Evolutionary conservation across 1,140 invertebrate species (phyloP), one percentile per base, ranked within the genome.

Genomic region (Hyposmocoma kahamanoa): DNA sequence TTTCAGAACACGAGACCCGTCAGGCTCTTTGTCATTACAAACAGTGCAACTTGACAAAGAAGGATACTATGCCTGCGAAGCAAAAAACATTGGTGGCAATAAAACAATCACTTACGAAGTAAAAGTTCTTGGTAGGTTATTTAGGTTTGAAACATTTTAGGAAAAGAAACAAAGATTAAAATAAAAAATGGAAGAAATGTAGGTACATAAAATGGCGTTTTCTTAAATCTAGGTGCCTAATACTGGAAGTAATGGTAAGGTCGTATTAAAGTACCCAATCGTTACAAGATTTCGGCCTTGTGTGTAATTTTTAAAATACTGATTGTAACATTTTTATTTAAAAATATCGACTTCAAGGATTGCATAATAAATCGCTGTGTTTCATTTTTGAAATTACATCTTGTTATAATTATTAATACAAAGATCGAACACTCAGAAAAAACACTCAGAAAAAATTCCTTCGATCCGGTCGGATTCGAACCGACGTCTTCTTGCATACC

Each of bases 41-140:
- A 24, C 47, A 11, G 11, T 63, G 13, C 56, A 65, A 44, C 11
- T 54, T 17, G 20, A 58, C 2, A 42, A 69, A 11, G 44, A 42
- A 13, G 74, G 74, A 3, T 59, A 56, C 20, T 78, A 78, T 28
- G 51, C 43, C 1, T 78, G 74, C 32, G 22, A 42, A 3, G 74
- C 74, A 1, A 52, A 36, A 1, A 78, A 73, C 26, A 13, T 30
- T 3, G 49, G 32, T 34, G 44, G 42, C 8, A 45, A 47, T 15
- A 32, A 19, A 2, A 62, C 52, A 26, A 47, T 79, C 1, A 65
- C 62, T 0, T 79, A 79, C 22, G 46, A 62, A 32, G 52, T 79
- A 1, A 47, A 47, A 49, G 57, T 76, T 9, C 21, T 42, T 41
- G 68, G 75, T 79, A 68, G 45, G 22, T 36, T 26, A 5, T 26